These are phyloP conservation scores for Drosophila erecta DNA, from an alignment of 1,140 invertebrate species.

Conservation along the genomic window DNA sequence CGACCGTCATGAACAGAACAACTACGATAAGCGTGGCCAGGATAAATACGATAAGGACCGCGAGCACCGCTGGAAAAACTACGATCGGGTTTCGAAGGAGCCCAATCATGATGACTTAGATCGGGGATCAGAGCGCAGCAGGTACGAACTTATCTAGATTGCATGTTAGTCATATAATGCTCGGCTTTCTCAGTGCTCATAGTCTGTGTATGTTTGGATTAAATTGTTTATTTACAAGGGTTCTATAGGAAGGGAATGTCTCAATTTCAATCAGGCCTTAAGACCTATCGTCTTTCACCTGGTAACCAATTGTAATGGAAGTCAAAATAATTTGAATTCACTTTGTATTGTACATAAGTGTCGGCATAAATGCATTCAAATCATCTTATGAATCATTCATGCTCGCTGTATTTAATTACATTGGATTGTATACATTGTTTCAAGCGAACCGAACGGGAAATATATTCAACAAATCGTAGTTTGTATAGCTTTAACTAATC, in stretches of 20 bases:
- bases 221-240: too few species aligned
- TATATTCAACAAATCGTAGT: neutral
- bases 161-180: too few species aligned
- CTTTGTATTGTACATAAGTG: neutral
- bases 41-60: conserved; percentile 24
- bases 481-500: neutral
- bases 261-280: too few species aligned
- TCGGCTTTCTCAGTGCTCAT: too few species aligned
- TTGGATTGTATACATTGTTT: too few species aligned
- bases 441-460: neutral
- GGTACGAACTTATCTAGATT: conserved; percentile 11
- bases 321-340: neutral
- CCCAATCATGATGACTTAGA: conserved; percentile 57
- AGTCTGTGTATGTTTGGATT: too few species aligned
- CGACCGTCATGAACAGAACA: conserved; percentile 38
- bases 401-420: neutral
- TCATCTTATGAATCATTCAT: conserved; percentile 8
- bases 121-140: conserved; percentile 39
- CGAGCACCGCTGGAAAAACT: conserved; percentile 62
- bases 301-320: neutral
- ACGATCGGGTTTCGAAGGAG: conserved; percentile 57
- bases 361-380: neutral
- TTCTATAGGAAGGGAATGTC: too few species aligned
- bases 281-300: neutral
- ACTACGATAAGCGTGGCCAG: conserved; percentile 10